Evolutionary conservation across 2,888 invertebrate species (phyloP), one percentile per base, ranked within the genome.

Genomic region (Drosophila cracens): DNA sequence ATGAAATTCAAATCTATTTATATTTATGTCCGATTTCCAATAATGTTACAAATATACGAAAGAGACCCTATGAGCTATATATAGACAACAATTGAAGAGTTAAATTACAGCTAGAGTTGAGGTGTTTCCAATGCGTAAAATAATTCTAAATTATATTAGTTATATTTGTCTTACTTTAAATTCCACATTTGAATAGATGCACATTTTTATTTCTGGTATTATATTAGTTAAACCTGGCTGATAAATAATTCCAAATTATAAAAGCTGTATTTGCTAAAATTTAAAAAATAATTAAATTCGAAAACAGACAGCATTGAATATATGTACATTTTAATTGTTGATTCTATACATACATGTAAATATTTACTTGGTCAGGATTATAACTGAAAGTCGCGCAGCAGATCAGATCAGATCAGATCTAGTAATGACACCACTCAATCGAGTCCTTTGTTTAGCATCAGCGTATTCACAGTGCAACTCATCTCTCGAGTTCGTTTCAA

Each of bases 21-120:
- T 82, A 74, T 61, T 71, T 73, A 60, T 74, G 66, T 68, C 66
- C 38, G 51, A 66, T 61, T 58, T 68, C 40, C 38, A 61, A 25
- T 57, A 63, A 58, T 68, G 51, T 68, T 75, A 43, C 27, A 63
- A 59, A 71, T 68, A 79, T 27, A 60, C 46, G 49, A 66, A 31
- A 10, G 57, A 51, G 43, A 71, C 36, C 48, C 43, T 70, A 48
- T 43, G 56, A n/a, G 31, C n/a, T 56, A 34, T 29, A 56, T 54
- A 36, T 51, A 27, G 27, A 38, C 18, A 4, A 11, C 18, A 29
- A 29, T 16, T 25, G 34, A 25, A 21, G 25, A 52, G 13, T 6
- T 25, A 2, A 25, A 29, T 16, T 21, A 29, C 21, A 34, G 46
- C 4, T 46, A 46, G 16, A 16, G 4, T 25, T 46, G 16, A 29